Percentiles rank a stretch among this genome's conserved stretches.
Conservation (phyloP, 2,113 vertebrate genomes). For the Notarius quadriscutis region DNA sequence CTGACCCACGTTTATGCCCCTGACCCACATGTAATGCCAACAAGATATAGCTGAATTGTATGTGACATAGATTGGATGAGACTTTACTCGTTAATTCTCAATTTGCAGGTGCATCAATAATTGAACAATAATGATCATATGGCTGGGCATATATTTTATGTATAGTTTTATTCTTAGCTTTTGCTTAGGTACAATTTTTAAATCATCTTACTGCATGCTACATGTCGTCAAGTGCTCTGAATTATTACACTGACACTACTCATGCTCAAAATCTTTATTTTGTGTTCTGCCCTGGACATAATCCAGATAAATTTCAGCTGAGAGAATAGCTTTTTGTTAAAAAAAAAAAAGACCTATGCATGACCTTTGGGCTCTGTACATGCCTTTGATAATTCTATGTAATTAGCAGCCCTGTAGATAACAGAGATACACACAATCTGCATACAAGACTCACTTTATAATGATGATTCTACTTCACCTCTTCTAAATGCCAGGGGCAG, state of each 20-base stretch:
- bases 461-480: not conserved
- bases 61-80: no score
- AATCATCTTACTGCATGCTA: not conserved
- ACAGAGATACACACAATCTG: conserved; percentile 52
- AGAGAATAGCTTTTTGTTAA: conserved; percentile 41
- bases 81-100: no score
- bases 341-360: conserved; percentile 53
- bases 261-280: not conserved
- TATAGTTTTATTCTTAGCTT: no score
- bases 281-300: conserved; percentile 6
- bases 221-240: not conserved
- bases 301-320: conserved; percentile 62
- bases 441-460: not conserved
- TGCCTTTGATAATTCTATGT: conserved; percentile 61
- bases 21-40: no score
- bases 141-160: no score
- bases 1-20: no score
- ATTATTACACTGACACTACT: not conserved
- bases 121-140: no score
- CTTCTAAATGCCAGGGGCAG: not conserved
- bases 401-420: conserved; percentile 65
- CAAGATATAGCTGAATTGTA: no score
- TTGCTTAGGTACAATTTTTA: not conserved
- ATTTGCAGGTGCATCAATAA: no score
- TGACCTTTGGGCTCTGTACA: conserved; percentile 54